Conservation (phyloP, 2,888 invertebrate genomes). For the Drosophila ustulata region DNA sequence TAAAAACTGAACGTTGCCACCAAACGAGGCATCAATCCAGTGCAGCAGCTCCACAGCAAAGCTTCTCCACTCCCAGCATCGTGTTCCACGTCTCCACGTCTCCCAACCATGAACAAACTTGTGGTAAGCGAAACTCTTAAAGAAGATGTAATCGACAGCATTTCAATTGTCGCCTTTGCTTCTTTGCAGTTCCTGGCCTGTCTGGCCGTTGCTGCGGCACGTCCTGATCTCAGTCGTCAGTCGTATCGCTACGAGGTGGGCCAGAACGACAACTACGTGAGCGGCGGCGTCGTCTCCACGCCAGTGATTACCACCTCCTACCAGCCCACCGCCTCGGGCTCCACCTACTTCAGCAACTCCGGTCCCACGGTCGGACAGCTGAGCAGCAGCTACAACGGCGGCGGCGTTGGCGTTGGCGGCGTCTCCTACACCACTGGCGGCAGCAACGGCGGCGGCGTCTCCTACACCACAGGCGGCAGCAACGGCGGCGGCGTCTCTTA, state of each 20-base stretch:
- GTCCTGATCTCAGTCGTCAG: constrained; percentile 81
- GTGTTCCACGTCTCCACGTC: constrained; percentile 2
- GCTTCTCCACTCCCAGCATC: constrained; percentile 36
- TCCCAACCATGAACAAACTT: constrained; percentile 70
- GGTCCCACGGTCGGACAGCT: constrained; percentile 64
- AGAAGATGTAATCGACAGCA: neutral
- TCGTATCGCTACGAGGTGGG: constrained; percentile 77
- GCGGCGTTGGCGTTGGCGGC: neutral
- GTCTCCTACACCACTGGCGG: neutral
- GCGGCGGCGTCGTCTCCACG: constrained; percentile 51
- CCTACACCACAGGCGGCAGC: neutral
- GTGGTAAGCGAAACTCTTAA: constrained; percentile 65
- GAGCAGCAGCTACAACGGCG: neutral
- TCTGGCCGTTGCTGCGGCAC: constrained; percentile 67
- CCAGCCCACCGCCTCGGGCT: constrained; percentile 68
- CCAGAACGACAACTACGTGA: constrained; percentile 52
- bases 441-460: neutral
- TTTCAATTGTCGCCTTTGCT: neutral
- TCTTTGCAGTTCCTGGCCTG: constrained; percentile 70
- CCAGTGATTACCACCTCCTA: constrained; percentile 56
- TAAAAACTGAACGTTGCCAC: constrained; percentile 56
- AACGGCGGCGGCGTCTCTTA: neutral
- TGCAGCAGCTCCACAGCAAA: constrained; percentile 60
- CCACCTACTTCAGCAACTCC: constrained; percentile 60
- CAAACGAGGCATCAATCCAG: constrained; percentile 60